Evolutionary conservation across 2,797 vertebrate genomes (phyloP), one percentile per base, ranked within the genome.

Genomic region (Antennarius maculatus): DNA sequence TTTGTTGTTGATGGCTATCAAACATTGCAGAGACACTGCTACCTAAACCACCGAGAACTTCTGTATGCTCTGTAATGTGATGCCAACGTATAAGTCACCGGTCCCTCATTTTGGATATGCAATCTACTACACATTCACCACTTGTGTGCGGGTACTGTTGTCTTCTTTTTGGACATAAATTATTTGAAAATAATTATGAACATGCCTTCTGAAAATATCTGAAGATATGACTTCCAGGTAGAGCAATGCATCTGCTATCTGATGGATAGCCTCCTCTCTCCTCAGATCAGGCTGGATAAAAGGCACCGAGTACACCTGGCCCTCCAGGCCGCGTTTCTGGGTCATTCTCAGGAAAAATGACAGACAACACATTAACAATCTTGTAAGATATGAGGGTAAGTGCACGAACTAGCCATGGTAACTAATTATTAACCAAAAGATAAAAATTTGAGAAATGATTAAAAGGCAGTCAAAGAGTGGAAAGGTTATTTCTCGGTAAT

Each of bases 201-300:
- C 45, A 76, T 88, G 95, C 96, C 96, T 96, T 89, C 73, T 95
- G 81, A 98, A 99, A 85, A 97, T 97, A 87, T 98, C 97, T 0
- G 88, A 89, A 0, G 96, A 97, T 56, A 98, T 95, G 49, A 90
- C 94, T 43, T 97, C 95, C 66, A 98, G 82, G 68, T 95, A 95
- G 65, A 95, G 89, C 55, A 97, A 91, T 4, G 94, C 93, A 62
- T 96, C 95, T 3, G 94, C 93, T 77, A 97, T 93, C 86, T 97
- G 95, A 71, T 95, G 92, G 66, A 96, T 91, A 23, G 96, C 94
- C 89, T 97, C 95, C 78, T 97, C 95, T 61, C 94, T 87, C 61
- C 95, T 92, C 42, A 98, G 91, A 72, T 97, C 95, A 0, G 95
- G 92, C 87, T 97, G 96, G 83, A 96, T 96, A 74, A 98, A 91